These are phyloP conservation scores for Phrynocephalus vlangalii DNA, from an alignment of 2,797 vertebrate genomes.

Conservation along the genomic window DNA sequence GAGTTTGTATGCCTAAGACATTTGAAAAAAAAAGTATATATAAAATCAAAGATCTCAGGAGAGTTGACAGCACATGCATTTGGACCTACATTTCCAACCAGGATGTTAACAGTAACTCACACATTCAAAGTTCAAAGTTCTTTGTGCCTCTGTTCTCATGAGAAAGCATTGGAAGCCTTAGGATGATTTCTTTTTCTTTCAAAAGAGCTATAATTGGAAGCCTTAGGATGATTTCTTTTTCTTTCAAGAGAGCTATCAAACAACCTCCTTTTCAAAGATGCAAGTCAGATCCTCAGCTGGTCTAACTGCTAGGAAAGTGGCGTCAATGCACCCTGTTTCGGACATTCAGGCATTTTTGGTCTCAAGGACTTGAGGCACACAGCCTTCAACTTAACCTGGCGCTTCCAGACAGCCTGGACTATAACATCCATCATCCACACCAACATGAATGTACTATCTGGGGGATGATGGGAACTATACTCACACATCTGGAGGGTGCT, in stretches of 20 bases:
- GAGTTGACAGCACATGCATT: constrained; percentile 51
- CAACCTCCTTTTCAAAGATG: constrained; percentile 39
- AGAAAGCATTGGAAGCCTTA: not conserved
- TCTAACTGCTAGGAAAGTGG: not conserved
- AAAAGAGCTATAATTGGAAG: not conserved
- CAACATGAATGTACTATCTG: not conserved
- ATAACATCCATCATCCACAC: not conserved
- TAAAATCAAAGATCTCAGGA: not conserved
- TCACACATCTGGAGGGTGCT: not conserved
- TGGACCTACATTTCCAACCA: constrained; percentile 59
- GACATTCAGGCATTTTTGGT: not conserved
- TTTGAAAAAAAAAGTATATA: not conserved
- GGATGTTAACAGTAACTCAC: constrained; percentile 52
- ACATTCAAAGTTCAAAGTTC: constrained; percentile 57
- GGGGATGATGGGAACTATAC: not conserved
- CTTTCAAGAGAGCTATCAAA: constrained; percentile 11
- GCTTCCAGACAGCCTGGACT: not conserved
- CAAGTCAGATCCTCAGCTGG: not conserved
- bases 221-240: not conserved
- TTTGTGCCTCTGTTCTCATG: constrained; percentile 6
- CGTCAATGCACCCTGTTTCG: not conserved
- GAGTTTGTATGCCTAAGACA: not conserved
- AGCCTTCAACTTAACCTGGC: not conserved
- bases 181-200: not conserved
- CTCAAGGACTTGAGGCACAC: not conserved